These are phyloP conservation scores for Bursaphelenchus okinawaensis DNA, from an alignment of 2,888 invertebrate species.

Conservation along the genomic window DNA sequence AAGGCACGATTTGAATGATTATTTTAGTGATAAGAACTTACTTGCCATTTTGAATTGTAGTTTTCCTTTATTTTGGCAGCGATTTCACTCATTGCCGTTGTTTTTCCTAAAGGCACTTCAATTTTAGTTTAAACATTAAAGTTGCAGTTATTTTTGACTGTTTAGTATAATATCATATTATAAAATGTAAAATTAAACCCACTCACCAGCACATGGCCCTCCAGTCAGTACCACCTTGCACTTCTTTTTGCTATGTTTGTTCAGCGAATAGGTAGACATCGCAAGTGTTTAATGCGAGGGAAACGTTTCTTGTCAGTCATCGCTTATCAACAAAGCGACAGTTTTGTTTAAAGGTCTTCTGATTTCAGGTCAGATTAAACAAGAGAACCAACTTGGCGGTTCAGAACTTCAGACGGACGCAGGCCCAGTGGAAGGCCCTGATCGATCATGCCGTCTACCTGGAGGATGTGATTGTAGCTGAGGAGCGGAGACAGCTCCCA, in stretches of 20 bases:
- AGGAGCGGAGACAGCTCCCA: conserved; percentile 16
- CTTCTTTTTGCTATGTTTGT: conserved; percentile 17
- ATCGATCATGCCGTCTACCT: conserved; percentile 70
- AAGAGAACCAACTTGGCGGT: conserved; percentile 84
- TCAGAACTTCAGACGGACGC: conserved; percentile 76
- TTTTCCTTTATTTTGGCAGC: conserved; percentile 12
- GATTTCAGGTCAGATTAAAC: conserved; percentile 76
- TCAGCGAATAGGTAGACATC: conserved; percentile 11
- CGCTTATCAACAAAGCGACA: neutral
- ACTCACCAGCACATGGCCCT: conserved; percentile 32
- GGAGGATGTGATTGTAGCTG: conserved; percentile 73
- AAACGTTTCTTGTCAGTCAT: neutral
- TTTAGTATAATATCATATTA: too few species aligned
- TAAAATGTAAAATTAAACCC: too few species aligned
- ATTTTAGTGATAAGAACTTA: neutral
- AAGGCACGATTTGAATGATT: neutral
- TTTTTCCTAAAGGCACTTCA: conserved; percentile 25
- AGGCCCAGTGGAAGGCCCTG: conserved; percentile 85
- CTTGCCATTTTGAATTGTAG: conserved; percentile 25
- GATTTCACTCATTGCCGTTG: conserved; percentile 20
- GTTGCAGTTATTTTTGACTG: too few species aligned
- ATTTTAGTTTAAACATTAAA: neutral
- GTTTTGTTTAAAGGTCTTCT: neutral
- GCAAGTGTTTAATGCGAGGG: neutral
- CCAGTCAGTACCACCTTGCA: conserved; percentile 34